Evolutionary conservation across 23 tunicate species (phyloP), one percentile per base, ranked within the genome.

Genomic region (Styela plicata): DNA sequence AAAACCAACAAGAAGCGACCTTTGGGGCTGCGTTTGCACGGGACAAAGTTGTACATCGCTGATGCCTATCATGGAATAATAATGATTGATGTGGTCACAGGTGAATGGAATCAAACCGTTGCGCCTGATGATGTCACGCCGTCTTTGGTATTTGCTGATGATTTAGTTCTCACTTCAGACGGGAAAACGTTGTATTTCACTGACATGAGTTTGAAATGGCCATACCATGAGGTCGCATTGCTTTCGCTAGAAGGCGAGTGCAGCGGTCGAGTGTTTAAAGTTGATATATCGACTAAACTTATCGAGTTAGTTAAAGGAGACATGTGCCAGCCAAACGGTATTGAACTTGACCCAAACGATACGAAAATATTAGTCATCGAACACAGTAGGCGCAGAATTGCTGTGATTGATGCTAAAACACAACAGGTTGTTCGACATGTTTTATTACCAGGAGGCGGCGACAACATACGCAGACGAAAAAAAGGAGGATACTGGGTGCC

Each of bases 181-280:
- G 81, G 81, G 0, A 76, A 35, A 36, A 37, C 27, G 0, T 7
- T 76, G 69, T 76, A 76, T 76, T 76, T 76, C 31, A 76, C 81
- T 17, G 81, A 76, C 24, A 52, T 52, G 65, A 76, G 81, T 57
- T 26, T n/a, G 27, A 44, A 28, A 1, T 76, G 81, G 81, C 18
- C 35, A 13, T 76, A 76, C 27, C n/a, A 44, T 36, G 65, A 44
- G 7, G n/a, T 37, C n/a, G 81, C 65, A 0, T 36, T 33, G 69
- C 20, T 24, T 44, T 0, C 25, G 13, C 24, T 37, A 17, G 81
- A 76, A 34, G 81, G 69, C 16, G 65, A 44, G 19, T 76, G 81
- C 81, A 2, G 81, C 27, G 81, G 81, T 0, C 21, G 81, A 7
- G 30, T 76, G 21, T 33, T 76, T 13, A 57, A n/a, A 44, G 65